Evolutionary conservation across 2,797 vertebrate species (phyloP).

Genomic region (Vireo griseus): DNA sequence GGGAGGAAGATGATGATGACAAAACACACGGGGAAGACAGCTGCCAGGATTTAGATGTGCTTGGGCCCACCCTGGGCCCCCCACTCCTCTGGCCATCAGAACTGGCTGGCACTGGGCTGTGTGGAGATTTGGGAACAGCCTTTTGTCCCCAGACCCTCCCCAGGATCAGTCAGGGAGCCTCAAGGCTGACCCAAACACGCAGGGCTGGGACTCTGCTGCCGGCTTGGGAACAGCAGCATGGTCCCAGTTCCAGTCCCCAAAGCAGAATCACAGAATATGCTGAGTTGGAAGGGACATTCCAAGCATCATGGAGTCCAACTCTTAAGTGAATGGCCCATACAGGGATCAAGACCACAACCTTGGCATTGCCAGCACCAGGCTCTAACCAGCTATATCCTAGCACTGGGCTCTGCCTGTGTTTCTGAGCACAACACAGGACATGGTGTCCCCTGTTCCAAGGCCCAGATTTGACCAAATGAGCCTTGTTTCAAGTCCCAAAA

Average conservation of each 20-base stretch:
- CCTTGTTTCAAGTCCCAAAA: background rate
- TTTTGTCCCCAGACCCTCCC: background rate
- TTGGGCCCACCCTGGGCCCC: background rate
- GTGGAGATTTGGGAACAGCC: background rate
- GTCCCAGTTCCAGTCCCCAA: background rate
- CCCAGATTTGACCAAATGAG: background rate
- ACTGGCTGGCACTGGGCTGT: background rate
- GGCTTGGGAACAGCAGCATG: background rate
- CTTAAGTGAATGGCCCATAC: background rate
- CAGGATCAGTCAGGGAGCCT: no score
- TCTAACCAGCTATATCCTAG: background rate
- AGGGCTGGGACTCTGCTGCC: background rate
- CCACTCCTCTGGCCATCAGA: fast-evolving
- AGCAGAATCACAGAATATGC: background rate
- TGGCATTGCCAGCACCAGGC: background rate
- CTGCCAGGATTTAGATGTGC: background rate
- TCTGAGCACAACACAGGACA: background rate
- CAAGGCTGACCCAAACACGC: background rate
- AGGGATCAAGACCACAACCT: background rate
- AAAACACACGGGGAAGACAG: fast-evolving
- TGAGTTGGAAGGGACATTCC: background rate
- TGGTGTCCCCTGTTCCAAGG: background rate
- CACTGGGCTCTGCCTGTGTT: background rate
- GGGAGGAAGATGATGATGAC: no score
- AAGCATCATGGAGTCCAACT: background rate